Conservation (phyloP, 2,797 vertebrate species). For the Natrix natrix region DNA sequence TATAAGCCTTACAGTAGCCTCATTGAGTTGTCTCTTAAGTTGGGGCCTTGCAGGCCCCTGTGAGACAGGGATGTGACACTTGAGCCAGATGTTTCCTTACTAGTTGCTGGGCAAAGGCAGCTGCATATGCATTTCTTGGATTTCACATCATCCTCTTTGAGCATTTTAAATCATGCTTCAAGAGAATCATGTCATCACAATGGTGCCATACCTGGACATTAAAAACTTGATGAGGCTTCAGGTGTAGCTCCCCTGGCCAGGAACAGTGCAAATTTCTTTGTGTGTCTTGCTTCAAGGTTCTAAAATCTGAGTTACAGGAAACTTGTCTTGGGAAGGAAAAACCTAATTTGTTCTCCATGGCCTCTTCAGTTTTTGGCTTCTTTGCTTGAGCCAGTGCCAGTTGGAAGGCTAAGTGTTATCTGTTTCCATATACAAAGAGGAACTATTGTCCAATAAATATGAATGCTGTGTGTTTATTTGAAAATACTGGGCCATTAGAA, state of each 20-base stretch:
- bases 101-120: constrained; percentile 21
- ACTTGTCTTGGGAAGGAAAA: not conserved
- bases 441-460: not conserved
- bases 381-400: constrained; percentile 2
- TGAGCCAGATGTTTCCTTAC: constrained; percentile 42
- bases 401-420: not conserved
- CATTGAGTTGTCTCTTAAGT: constrained; percentile 14
- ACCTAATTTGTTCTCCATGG: constrained; percentile 11
- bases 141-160: constrained; percentile 37
- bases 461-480: constrained; percentile 21
- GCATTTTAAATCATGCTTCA: constrained; percentile 44
- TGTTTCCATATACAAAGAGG: constrained; percentile 12
- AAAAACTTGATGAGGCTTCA: constrained; percentile 4
- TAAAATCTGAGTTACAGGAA: constrained; percentile 8
- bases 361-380: not conserved
- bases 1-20: constrained; percentile 16
- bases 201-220: constrained; percentile 30
- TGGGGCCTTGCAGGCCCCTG: constrained; percentile 27
- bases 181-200: constrained; percentile 30
- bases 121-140: constrained; percentile 43
- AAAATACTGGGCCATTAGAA: not conserved
- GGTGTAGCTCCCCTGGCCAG: not conserved
- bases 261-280: fast-evolving
- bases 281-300: not conserved
- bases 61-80: constrained; percentile 21